These are phyloP conservation scores for Noctua janthe DNA, from an alignment of 2,888 invertebrate species.

Conservation along the genomic window DNA sequence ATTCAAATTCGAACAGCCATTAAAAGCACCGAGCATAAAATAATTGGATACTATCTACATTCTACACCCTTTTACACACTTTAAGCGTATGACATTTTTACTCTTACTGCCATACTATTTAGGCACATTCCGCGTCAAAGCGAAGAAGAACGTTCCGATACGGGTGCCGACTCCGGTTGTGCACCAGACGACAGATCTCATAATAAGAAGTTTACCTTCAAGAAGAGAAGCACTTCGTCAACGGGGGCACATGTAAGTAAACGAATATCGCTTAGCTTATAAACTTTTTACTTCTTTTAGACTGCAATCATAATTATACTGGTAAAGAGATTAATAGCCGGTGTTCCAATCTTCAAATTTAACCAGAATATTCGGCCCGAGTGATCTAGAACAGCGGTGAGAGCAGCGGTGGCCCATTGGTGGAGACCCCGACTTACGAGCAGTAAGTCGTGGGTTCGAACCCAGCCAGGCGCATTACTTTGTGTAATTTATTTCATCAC, in stretches of 20 bases:
- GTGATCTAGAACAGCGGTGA: background rate
- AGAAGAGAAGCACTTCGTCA: slow-evolving; percentile 97
- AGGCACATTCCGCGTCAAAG: slow-evolving; percentile 94
- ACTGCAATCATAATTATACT: background rate
- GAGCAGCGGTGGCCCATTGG: too few species aligned
- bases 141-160: slow-evolving; percentile 92
- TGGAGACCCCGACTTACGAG: too few species aligned
- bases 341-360: too few species aligned
- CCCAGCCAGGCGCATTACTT: too few species aligned
- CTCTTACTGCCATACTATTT: background rate
- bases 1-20: background rate
- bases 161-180: slow-evolving; percentile 91
- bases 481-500: too few species aligned
- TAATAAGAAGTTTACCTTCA: slow-evolving; percentile 95
- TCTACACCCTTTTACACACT: background rate
- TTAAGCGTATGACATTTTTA: background rate
- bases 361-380: background rate
- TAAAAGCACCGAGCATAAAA: background rate
- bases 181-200: slow-evolving; percentile 94
- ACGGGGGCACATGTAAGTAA: slow-evolving; percentile 92
- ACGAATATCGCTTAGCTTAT: background rate
- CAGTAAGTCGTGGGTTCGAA: too few species aligned
- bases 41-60: too few species aligned
- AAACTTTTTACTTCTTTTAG: background rate
- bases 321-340: background rate